Conservation (phyloP, 53 echinoderm and acorn worm genomes). For the Hippasteria phrygiana region DNA sequence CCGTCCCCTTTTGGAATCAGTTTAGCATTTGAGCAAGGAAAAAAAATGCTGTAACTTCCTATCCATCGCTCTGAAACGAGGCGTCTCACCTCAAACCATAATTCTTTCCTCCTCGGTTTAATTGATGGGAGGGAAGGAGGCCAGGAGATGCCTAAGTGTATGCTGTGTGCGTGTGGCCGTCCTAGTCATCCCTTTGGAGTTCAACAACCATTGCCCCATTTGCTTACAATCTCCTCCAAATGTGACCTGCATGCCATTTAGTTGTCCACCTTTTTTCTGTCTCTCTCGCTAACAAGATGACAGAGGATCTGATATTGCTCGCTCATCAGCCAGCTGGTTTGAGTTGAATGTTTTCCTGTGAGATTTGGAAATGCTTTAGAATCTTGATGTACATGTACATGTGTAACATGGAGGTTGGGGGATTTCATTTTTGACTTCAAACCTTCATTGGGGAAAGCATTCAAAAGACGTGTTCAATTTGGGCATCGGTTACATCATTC, state of each 20-base stretch:
- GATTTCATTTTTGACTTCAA: not conserved
- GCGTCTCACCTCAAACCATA: not conserved
- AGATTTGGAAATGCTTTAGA: not conserved
- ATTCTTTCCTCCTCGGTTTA: constrained; percentile 5
- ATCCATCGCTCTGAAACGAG: not conserved
- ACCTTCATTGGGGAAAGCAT: not conserved
- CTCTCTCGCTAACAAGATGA: not conserved
- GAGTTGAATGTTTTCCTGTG: not conserved
- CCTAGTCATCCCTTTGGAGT: not conserved
- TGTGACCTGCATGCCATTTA: not conserved
- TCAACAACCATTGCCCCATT: constrained; percentile 18
- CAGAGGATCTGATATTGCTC: not conserved
- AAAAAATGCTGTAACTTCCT: not conserved
- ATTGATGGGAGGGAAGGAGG: not conserved
- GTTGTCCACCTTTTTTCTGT: not conserved
- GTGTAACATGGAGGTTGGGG: too few species aligned
- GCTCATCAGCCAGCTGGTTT: not conserved
- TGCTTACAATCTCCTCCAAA: constrained; percentile 5
- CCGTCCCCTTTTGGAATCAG: too few species aligned
- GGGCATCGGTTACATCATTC: too few species aligned
- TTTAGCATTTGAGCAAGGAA: not conserved
- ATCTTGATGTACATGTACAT: too few species aligned
- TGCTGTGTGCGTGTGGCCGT: not conserved
- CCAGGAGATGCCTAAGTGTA: not conserved
- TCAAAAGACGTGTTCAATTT: too few species aligned